Evolutionary conservation across 2,888 invertebrate species (phyloP), one percentile per base, ranked within the genome.

Genomic region (Diarsia dahlii): DNA sequence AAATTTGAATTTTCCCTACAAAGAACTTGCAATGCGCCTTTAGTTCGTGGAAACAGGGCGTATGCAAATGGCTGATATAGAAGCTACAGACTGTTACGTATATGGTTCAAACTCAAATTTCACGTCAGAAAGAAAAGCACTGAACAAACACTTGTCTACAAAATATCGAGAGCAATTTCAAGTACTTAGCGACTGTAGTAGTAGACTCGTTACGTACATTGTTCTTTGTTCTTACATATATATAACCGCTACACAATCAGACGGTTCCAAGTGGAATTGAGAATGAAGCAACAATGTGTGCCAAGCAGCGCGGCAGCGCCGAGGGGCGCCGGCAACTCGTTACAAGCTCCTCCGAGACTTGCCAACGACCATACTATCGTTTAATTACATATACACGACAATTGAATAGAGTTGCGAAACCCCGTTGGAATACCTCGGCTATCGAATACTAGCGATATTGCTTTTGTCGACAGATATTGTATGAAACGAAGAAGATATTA

Each of bases 331-430:
- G 83, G 84, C 77, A 85, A 87, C 91, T 92, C 92, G 91, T 92
- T 93, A 92, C 89, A 73, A 79, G 79, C 87, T 89, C 89, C 91
- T 88, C 82, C 68, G 92, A 91, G 92, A 90, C 84, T 90, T 88
- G 88, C 89, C 89, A 88, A 89, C 89, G 90, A 89, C 89, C 85
- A 88, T 88, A 89, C 92, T 91, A 92, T 88, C 89, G 88, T 90
- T 92, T 91, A 92, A 90, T 90, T 91, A 88, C 89, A 89, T 90
- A 88, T 80, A 89, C 87, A 79, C 74, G 71, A 88, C 89, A 93
- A 92, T 91, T 92, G 90, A 84, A 91, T 91, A 84, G 85, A 90
- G 80, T 85, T 82, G 87, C 88, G 45, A 58, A 50, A 28, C 34
- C 39, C 63, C 76, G 64, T 39, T 20, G 71, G 74, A 70, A 52